phyloP scores from a whole-genome alignment of 2,797 vertebrate genomes.

The Cryptoblepharus egeriae region DNA sequence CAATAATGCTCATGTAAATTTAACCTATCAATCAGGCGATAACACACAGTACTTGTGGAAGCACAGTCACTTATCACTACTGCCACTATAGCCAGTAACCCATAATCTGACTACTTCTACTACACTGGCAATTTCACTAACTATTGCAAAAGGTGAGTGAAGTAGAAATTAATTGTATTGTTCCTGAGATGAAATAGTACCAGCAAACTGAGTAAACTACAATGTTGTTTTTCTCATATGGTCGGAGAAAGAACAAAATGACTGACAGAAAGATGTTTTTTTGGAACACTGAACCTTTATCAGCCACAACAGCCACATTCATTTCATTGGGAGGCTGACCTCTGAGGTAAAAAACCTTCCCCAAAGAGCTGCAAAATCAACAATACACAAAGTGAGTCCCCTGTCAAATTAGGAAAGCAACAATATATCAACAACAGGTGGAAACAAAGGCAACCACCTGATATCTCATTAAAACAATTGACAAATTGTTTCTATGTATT shows the following conservation, averaged over 20 bases:
- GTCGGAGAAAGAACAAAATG: neutral
- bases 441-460: neutral
- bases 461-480: neutral
- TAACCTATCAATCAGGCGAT: neutral
- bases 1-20: neutral
- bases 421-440: neutral
- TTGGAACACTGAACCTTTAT: neutral
- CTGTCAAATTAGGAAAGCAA: neutral
- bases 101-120: neutral
- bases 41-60: neutral
- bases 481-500: conserved; percentile 45
- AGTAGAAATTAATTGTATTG: neutral
- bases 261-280: too few relatives aligned
- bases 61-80: neutral
- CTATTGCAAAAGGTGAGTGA: neutral
- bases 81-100: neutral
- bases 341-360: conserved; percentile 18
- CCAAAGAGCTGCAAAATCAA: conserved; percentile 31
- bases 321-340: neutral
- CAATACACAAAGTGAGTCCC: conserved; percentile 3
- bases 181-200: neutral
- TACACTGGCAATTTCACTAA: neutral
- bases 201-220: neutral
- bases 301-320: neutral
- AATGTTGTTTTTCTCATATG: neutral